Evolutionary conservation across 92 coral and sea anemone species (phyloP), one percentile per base, ranked within the genome.

Genomic region (Phymanthus crucifer): DNA sequence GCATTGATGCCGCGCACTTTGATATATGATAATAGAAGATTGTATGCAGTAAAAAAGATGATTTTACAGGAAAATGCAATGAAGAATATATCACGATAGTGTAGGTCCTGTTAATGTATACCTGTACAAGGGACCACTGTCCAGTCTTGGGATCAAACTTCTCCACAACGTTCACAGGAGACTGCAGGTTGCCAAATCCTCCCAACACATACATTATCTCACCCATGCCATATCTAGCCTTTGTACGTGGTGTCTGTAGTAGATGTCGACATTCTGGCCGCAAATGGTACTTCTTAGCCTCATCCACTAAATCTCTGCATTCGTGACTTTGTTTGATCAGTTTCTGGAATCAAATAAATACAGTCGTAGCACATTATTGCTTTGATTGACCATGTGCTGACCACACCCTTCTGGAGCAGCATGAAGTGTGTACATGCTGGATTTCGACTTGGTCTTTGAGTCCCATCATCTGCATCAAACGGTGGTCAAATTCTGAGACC

Each of bases 161-260:
- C 86, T 95, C 99, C 10, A 88, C 99, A 57, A 87, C 89, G 81
- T 95, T 98, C 26, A 95, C 92, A 0, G 99, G 98, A 21, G 95
- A 89, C 71, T 95, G 99, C 79, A 84, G 79, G 83, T 87, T 89
- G n/a, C 98, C 98, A 89, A 95, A 95, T 16, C 99, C 99, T 71
- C 99, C 99, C 75, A 95, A 73, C n/a, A 95, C 93, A 61, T 95
- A 95, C 81, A 95, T 77, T 77, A 95, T 93, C 77, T 95, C 98
- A 32, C 91, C 90, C 72, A 88, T 82, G 47, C 99, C 99, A 82
- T 88, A 71, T 43, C 99, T 84, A 27, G 99, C 78, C 75, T 91
- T 91, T 16, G 96, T 93, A 73, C 99, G 88, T 35, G 89, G 85
- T 65, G 80, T 90, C 83, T 95, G 98, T 91, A 95, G 87, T 67